Evolutionary conservation across 2,888 invertebrate genomes (phyloP), one percentile per base, ranked within the genome.

Genomic region (Sympetrum striolatum): DNA sequence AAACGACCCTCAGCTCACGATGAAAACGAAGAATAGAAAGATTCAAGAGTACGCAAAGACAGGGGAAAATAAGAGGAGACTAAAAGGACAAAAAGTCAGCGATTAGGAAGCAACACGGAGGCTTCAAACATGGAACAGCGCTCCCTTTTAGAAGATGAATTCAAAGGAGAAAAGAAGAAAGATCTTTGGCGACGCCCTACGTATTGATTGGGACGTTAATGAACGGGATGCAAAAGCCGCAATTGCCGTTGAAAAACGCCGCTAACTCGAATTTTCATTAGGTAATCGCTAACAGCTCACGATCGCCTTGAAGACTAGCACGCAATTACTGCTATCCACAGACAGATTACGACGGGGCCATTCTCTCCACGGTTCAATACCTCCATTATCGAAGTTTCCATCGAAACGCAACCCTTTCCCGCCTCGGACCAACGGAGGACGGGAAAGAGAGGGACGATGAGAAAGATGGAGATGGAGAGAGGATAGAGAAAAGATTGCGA

Each of bases 371-470:
- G 86, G 60, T n/a, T 60, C 86, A 86, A 86, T 86, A 37, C 60
- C 86, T 86, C 60, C 86, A 60, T 86, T 86, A 86, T 60, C 86
- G 86, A 86, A 86, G 86, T 86, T 86, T 86, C 86, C 82, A 58
- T 58, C 82, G 58, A 35, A 80, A 80, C 35, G 80, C 80, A 31
- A 80, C 37, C 80, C 80, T 39, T 80, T 39, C 31, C 5, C 80
- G 18, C 80, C 39, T 35, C 80, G 22, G n/a, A 60, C 60, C 60
- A n/a, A 73, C 25, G 73, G 12, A 0, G 2, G 10, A 15, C 25
- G 73, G 25, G 60, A 8, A 60, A 22, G 22, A 6, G 22, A 8
- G 73, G 25, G 73, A 25, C 8, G 73, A n/a, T n/a, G 10, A 25
- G 25, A 73, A 18, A 31, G 31, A 25, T 73, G n/a, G 14, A 25